Evolutionary conservation across 2,113 vertebrate genomes (phyloP).

Genomic region (Penelope pileata): DNA sequence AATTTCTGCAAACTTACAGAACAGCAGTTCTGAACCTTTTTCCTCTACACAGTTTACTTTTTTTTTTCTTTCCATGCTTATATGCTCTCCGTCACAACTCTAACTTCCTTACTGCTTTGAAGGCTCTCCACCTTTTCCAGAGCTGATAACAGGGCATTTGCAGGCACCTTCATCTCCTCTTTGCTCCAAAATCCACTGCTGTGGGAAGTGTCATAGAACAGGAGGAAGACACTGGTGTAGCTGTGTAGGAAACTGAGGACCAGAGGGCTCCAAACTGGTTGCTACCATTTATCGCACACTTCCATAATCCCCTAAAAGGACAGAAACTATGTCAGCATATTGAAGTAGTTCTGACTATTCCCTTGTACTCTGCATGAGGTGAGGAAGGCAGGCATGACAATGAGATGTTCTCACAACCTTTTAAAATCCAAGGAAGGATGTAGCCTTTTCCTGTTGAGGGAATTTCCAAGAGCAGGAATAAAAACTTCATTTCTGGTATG

Average conservation of each 20-base stretch:
- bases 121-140: background rate
- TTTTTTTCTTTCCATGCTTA: background rate
- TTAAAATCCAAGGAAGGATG: constrained; percentile 54
- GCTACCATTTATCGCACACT: background rate
- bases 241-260: background rate
- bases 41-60: background rate
- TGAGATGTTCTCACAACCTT: constrained; percentile 21
- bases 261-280: background rate
- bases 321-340: background rate
- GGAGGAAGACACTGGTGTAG: background rate
- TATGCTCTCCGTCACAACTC: background rate
- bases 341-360: background rate
- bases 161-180: background rate
- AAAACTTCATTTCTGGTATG: background rate
- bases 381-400: background rate
- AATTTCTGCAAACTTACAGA: background rate
- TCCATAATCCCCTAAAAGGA: background rate
- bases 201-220: background rate
- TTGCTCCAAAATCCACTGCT: background rate
- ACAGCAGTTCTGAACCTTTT: background rate
- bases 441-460: constrained; percentile 30
- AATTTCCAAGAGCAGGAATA: background rate
- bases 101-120: background rate
- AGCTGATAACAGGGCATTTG: background rate
- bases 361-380: background rate